Evolutionary conservation across 64 coral and sea anemone genomes (phyloP).

Genomic region (Montipora sp.): DNA sequence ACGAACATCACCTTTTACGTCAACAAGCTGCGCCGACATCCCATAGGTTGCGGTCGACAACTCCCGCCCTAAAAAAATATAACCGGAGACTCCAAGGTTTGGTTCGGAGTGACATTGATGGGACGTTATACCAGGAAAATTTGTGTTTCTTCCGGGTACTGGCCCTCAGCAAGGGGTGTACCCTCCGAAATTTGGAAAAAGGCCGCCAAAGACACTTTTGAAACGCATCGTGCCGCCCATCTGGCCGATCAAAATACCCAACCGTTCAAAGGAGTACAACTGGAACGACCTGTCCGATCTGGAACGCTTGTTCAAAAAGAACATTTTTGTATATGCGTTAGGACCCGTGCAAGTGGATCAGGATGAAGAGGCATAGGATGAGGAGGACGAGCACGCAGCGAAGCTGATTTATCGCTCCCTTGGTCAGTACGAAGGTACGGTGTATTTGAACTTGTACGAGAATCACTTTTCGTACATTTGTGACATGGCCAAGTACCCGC

Average conservation of each 20-base stretch:
- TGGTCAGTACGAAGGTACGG: conserved; percentile 21
- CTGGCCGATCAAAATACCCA: neutral
- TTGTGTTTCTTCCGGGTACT: too few species aligned
- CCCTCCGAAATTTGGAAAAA: too few species aligned
- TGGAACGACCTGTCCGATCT: neutral
- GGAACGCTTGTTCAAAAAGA: neutral
- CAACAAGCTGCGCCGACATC: too few species aligned
- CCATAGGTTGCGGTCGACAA: too few species aligned
- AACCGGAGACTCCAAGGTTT: too few species aligned
- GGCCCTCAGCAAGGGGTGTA: too few species aligned
- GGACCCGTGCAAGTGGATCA: neutral
- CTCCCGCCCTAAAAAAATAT: too few species aligned
- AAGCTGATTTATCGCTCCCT: neutral
- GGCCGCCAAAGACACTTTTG: too few species aligned
- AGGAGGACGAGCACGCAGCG: neutral
- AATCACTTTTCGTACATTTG: conserved; percentile 51
- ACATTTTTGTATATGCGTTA: neutral
- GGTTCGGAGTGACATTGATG: too few species aligned
- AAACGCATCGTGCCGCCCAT: neutral
- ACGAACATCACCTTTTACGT: too few species aligned
- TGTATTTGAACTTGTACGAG: conserved; percentile 44
- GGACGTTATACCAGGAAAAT: too few species aligned
- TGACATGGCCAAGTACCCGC: conserved; percentile 4
- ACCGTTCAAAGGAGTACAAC: neutral
- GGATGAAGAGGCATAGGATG: neutral